Conservation (phyloP, 2,888 invertebrate genomes). For the Drosophila seclusa region DNA sequence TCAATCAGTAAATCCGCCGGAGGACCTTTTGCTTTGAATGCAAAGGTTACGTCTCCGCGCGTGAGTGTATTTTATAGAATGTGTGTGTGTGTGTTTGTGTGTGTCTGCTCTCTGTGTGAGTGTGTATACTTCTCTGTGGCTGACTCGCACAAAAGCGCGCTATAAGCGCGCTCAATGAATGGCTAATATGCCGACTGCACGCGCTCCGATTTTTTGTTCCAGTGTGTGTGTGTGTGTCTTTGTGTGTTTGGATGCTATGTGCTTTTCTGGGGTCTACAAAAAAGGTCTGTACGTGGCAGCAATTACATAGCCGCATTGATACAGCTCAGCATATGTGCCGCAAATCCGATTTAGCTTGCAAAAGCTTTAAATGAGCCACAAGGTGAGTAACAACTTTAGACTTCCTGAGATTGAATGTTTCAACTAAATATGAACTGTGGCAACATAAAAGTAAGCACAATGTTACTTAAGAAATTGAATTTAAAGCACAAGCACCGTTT, state of each 20-base stretch:
- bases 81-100: conserved; percentile 1
- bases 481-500: not conserved
- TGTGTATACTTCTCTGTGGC: not conserved
- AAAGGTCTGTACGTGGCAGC: conserved; percentile 54
- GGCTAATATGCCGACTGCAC: conserved; percentile 75
- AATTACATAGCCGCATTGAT: conserved; percentile 55
- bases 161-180: conserved; percentile 77
- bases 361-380: conserved; percentile 32
- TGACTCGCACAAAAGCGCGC: conserved; percentile 67
- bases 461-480: conserved; percentile 3
- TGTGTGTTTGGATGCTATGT: conserved; percentile 15
- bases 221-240: not conserved
- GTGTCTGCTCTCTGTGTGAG: conserved; percentile 13
- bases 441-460: not conserved
- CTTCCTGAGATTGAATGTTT: not conserved
- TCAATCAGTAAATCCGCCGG: conserved; percentile 80
- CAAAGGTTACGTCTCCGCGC: conserved; percentile 48
- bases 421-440: conserved; percentile 1
- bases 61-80: conserved; percentile 2
- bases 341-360: conserved; percentile 47
- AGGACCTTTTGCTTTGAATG: conserved; percentile 78
- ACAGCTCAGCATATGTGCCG: conserved; percentile 20
- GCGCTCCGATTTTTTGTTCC: conserved; percentile 28
- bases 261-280: conserved; percentile 44
- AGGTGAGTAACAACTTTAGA: conserved; percentile 14